Conservation (phyloP, 2,113 vertebrate genomes). For the Aldabrachelys gigantea region DNA sequence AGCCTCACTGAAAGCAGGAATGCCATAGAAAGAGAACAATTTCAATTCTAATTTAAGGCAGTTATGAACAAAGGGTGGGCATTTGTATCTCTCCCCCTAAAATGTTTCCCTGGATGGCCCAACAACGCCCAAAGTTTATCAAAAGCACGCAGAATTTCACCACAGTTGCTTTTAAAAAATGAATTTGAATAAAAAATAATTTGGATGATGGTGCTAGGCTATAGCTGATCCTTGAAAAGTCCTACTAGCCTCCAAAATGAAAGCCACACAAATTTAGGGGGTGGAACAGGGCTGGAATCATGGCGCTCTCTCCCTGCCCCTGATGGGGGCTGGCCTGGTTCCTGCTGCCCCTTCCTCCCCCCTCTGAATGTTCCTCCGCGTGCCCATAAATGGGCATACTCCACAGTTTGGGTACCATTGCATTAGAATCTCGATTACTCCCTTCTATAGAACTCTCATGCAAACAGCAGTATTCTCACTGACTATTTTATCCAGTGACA, state of each 20-base stretch:
- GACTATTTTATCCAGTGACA: too few relatives aligned
- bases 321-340: too few relatives aligned
- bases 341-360: too few relatives aligned
- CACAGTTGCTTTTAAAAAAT: not conserved
- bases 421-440: too few relatives aligned
- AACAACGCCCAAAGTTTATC: not conserved
- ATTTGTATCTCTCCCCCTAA: not conserved
- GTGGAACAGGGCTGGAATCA: too few relatives aligned
- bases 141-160: not conserved
- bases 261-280: not conserved
- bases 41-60: not conserved
- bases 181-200: not conserved
- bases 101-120: not conserved
- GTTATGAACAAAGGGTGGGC: not conserved
- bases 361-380: too few relatives aligned
- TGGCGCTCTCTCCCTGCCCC: too few relatives aligned
- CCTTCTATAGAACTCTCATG: too few relatives aligned
- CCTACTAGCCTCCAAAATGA: not conserved
- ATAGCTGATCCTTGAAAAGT: not conserved
- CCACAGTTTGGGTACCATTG: too few relatives aligned
- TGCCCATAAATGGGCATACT: too few relatives aligned
- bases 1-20: not conserved
- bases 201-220: not conserved
- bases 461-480: too few relatives aligned
- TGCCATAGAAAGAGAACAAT: not conserved